These are phyloP conservation scores for Amblyraja radiata DNA, from an alignment of 2,797 vertebrate genomes.

Conservation along the genomic window DNA sequence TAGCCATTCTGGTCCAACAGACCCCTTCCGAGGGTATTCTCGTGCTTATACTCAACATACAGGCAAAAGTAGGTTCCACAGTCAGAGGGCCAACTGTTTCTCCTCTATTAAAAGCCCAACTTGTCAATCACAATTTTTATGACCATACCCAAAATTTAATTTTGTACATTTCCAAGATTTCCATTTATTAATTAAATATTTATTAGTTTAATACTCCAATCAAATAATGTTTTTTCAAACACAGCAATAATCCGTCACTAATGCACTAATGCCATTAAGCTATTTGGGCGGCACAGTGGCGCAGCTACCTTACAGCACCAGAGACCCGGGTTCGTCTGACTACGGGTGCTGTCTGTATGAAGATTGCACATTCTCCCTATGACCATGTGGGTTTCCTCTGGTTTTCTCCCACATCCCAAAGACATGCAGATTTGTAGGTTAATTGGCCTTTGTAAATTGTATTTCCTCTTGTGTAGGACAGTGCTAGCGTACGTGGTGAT, in stretches of 20 bases:
- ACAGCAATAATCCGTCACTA: neutral
- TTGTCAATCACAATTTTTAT: neutral
- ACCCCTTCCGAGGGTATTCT: neutral
- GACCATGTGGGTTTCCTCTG: too few relatives aligned
- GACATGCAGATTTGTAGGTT: too few relatives aligned
- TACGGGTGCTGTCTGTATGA: too few relatives aligned
- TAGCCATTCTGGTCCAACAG: neutral
- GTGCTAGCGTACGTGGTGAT: too few relatives aligned
- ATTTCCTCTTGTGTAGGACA: too few relatives aligned
- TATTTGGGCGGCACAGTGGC: neutral
- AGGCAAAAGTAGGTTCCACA: neutral
- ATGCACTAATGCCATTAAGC: neutral
- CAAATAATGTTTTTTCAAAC: neutral
- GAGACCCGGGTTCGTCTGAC: too few relatives aligned
- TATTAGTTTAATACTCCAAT: neutral
- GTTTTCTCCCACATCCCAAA: too few relatives aligned
- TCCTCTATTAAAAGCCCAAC: neutral
- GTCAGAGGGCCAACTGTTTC: neutral
- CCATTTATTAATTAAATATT: neutral
- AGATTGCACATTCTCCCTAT: too few relatives aligned
- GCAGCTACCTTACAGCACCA: too few relatives aligned
- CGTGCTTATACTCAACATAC: neutral
- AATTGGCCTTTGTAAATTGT: too few relatives aligned
- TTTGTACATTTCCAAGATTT: neutral
- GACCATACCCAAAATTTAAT: neutral